Conservation (phyloP, 2,888 invertebrate genomes). For the Linhomoeus sp. region DNA sequence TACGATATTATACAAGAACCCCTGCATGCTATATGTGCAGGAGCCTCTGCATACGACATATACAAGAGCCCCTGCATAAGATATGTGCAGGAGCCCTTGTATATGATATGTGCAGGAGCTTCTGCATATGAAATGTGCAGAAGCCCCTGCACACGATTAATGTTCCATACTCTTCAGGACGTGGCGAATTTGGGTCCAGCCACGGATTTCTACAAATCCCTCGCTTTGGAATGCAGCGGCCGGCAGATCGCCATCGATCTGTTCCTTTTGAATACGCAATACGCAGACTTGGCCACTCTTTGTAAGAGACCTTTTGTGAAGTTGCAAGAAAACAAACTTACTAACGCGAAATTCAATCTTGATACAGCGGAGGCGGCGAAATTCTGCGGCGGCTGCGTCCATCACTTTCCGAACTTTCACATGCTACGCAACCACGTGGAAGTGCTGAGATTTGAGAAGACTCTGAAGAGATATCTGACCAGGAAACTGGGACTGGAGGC, state of each 20-base stretch:
- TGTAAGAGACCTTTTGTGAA: slow-evolving; percentile 36
- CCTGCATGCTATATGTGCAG: no score
- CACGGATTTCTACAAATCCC: slow-evolving; percentile 88
- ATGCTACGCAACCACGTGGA: slow-evolving; percentile 45
- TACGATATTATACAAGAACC: no score
- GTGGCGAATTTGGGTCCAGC: slow-evolving; percentile 69
- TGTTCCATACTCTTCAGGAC: slow-evolving; percentile 37
- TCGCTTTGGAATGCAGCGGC: slow-evolving; percentile 84
- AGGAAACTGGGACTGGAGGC: slow-evolving; percentile 97
- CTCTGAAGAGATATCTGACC: slow-evolving; percentile 67
- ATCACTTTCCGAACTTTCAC: slow-evolving; percentile 69
- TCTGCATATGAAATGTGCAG: no score
- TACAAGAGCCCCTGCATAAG: no score
- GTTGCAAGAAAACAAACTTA: no score
- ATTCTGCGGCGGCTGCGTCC: slow-evolving; percentile 78
- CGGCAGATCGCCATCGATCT: slow-evolving; percentile 77
- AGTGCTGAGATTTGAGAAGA: slow-evolving; percentile 51
- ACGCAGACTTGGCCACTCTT: slow-evolving; percentile 77
- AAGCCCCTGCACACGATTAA: background rate
- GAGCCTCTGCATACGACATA: no score
- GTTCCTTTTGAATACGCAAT: slow-evolving; percentile 76
- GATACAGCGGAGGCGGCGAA: slow-evolving; percentile 62
- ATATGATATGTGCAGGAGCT: no score
- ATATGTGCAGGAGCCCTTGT: no score
- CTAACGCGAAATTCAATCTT: no score